These are phyloP conservation scores for Gonioctena quinquepunctata DNA, from an alignment of 1,140 invertebrate species.

Conservation along the genomic window DNA sequence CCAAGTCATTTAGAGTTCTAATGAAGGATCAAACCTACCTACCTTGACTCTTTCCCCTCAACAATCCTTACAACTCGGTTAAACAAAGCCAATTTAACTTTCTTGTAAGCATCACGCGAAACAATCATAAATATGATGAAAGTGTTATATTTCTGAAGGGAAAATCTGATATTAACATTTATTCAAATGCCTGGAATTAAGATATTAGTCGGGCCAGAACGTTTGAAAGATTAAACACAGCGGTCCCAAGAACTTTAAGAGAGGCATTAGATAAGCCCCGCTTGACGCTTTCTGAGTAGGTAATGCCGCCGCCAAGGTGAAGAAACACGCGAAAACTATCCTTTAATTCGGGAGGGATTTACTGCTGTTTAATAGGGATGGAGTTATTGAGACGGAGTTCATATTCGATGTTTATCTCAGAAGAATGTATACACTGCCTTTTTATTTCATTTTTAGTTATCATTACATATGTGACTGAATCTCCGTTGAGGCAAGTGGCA, in stretches of 20 bases:
- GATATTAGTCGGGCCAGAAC: conserved; percentile 41
- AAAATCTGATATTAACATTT: conserved; percentile 45
- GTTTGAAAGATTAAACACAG: conserved; percentile 37
- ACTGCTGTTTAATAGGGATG: background rate
- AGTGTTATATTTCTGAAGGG: conserved; percentile 26
- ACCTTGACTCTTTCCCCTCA: no score
- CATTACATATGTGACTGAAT: no score
- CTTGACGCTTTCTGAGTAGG: conserved; percentile 39
- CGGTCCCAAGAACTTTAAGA: conserved; percentile 16
- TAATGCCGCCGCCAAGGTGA: conserved; percentile 19
- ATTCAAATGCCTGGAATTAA: conserved; percentile 47
- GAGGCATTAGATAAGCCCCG: conserved; percentile 42
- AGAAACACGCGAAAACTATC: conserved; percentile 12
- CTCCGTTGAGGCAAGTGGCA: no score
- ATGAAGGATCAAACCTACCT: no score
- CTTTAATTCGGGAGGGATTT: conserved; percentile 16
- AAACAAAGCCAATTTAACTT: conserved; percentile 16
- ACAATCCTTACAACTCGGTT: no score
- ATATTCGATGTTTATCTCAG: no score
- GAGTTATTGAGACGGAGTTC: background rate
- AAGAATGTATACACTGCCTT: no score
- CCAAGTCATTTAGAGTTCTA: no score
- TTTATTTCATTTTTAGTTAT: no score
- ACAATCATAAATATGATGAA: conserved; percentile 37
- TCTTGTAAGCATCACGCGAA: conserved; percentile 8